Conservation (phyloP, 53 echinoderm and acorn worm species). For the Luidia sarsii region DNA sequence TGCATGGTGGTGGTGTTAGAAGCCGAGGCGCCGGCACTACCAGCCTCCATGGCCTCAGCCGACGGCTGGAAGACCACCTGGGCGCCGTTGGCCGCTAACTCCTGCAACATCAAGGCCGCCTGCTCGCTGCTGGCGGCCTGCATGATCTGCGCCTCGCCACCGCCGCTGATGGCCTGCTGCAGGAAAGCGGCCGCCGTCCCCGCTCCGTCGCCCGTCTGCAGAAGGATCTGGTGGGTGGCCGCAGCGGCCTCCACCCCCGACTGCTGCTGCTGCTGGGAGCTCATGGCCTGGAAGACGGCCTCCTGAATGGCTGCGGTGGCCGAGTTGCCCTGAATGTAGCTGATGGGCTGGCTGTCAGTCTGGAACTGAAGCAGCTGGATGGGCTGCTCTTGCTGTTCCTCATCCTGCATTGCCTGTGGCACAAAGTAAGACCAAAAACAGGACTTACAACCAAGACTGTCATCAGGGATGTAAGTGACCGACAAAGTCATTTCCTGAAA, state of each 20-base stretch:
- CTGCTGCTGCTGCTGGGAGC: conserved; percentile 17
- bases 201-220: conserved; percentile 54
- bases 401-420: conserved; percentile 62
- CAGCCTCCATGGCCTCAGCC: conserved; percentile 60
- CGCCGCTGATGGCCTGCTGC: conserved; percentile 36
- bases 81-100: conserved; percentile 84
- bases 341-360: conserved; percentile 38
- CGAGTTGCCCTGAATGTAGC: conserved; percentile 65
- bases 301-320: conserved; percentile 79
- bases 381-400: conserved; percentile 44
- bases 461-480: too few species aligned
- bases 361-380: conserved; percentile 75
- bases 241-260: background rate
- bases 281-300: conserved; percentile 65
- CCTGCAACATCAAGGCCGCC: conserved; percentile 85
- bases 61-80: conserved; percentile 91
- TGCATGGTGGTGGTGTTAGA: conserved; percentile 90
- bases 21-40: too few species aligned
- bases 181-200: conserved; percentile 32
- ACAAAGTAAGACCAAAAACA: too few species aligned
- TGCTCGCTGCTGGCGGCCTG: conserved; percentile 88
- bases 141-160: conserved; percentile 55
- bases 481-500: too few species aligned
- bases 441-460: too few species aligned
- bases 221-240: conserved; percentile 47